These are phyloP conservation scores for Dryomyza anilis DNA, from an alignment of 2,888 invertebrate species.

Conservation along the genomic window DNA sequence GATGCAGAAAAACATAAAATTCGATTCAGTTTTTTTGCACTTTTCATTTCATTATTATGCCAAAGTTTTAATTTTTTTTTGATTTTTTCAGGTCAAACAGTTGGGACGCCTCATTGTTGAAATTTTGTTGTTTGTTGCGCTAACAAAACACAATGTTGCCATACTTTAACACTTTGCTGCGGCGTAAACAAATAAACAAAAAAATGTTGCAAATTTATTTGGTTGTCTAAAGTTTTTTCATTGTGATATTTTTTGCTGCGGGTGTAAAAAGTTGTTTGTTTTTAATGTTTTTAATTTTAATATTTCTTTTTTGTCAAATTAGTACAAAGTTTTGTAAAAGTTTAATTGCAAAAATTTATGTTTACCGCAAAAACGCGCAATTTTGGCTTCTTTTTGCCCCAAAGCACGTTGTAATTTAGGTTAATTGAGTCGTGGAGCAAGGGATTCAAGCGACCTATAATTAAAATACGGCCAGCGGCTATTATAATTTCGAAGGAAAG, in stretches of 20 bases:
- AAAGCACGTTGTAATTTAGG: neutral
- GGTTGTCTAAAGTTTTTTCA: neutral
- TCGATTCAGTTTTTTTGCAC: neutral
- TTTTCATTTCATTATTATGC: neutral
- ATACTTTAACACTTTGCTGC: constrained; percentile 9
- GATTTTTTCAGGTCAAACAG: constrained; percentile 14
- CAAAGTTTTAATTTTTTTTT: neutral
- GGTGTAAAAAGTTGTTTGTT: neutral
- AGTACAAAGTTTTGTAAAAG: neutral
- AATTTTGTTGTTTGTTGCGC: neutral
- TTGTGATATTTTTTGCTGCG: constrained; percentile 6
- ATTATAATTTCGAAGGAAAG: neutral
- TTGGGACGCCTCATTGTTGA: neutral
- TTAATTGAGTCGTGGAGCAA: neutral
- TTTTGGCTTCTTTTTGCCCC: neutral
- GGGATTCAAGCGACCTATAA: neutral
- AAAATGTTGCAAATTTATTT: neutral
- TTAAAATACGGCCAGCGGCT: neutral
- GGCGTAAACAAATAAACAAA: constrained; percentile 1
- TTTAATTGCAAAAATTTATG: constrained; percentile 9
- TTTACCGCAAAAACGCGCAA: neutral
- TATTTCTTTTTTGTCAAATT: neutral
- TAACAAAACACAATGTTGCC: neutral
- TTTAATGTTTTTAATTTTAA: neutral
- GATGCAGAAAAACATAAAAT: too few relatives aligned